Conservation (phyloP, 1,140 invertebrate genomes). For the Eriosoma lanigerum region DNA sequence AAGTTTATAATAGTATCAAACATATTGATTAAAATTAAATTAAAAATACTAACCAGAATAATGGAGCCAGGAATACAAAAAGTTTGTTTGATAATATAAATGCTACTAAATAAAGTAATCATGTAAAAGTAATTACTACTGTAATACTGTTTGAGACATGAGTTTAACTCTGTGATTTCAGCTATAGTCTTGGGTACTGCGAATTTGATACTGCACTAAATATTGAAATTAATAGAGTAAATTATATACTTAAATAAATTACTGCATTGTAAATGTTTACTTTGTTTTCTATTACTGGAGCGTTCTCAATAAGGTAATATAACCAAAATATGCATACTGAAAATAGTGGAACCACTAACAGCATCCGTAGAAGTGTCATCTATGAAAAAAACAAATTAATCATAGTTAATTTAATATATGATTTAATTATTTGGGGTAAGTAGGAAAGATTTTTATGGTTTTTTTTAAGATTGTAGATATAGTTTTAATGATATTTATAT, state of each 20-base stretch:
- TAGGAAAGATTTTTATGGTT: too few species aligned
- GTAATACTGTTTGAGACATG: constrained; percentile 12
- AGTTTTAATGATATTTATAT: too few species aligned
- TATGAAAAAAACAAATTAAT: background rate
- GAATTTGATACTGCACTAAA: constrained; percentile 26
- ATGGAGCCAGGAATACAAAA: constrained; percentile 41
- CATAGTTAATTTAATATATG: too few species aligned
- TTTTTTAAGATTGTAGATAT: too few species aligned
- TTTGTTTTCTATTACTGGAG: constrained; percentile 20
- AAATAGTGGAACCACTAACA: constrained; percentile 13
- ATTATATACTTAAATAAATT: background rate
- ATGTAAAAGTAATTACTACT: constrained; percentile 8
- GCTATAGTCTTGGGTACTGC: background rate
- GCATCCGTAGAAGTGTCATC: background rate
- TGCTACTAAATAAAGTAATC: constrained; percentile 8
- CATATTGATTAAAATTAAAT: background rate
- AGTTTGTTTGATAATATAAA: constrained; percentile 38
- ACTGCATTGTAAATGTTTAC: background rate
- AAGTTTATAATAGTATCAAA: background rate
- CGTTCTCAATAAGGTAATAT: constrained; percentile 4
- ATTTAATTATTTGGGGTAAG: too few species aligned
- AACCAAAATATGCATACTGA: background rate
- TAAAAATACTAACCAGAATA: constrained; percentile 19
- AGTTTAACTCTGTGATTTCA: constrained; percentile 11
- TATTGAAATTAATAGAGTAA: too few species aligned